These are phyloP conservation scores for Macropus fuliginosus DNA, from an alignment of 2,797 vertebrate species.

Conservation along the genomic window DNA sequence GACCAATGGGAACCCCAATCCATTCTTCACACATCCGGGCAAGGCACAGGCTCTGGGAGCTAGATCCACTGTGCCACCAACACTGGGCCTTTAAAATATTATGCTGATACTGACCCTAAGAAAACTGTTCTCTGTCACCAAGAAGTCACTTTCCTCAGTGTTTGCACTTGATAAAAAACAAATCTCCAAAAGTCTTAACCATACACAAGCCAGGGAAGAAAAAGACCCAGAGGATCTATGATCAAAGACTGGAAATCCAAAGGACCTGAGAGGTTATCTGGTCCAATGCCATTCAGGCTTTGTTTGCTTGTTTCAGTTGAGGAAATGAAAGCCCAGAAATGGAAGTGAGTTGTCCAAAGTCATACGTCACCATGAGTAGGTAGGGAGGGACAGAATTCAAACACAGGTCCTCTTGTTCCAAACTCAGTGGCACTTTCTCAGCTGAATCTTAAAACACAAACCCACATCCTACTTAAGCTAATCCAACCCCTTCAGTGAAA, in stretches of 20 bases:
- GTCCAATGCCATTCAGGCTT: not conserved
- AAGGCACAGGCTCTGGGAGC: not conserved
- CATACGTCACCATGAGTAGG: not conserved
- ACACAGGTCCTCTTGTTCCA: not conserved
- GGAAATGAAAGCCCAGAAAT: not conserved
- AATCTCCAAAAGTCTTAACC: not conserved
- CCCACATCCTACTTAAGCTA: fast-evolving
- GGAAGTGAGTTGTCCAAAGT: not conserved
- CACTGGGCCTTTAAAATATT: not conserved
- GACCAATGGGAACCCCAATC: not conserved
- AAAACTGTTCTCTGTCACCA: not conserved
- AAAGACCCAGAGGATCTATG: not conserved
- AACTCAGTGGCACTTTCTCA: not conserved
- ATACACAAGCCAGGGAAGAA: not conserved
- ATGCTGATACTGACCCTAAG: not conserved
- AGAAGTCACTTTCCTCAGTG: not conserved
- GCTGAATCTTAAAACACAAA: not conserved
- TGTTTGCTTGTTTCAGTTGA: not conserved
- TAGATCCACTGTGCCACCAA: not conserved
- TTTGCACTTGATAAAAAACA: not conserved
- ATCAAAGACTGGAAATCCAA: not conserved
- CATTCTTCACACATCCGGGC: not conserved
- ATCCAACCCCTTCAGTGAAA: not conserved
- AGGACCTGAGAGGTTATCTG: not conserved
- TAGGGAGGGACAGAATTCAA: not conserved